These are phyloP conservation scores for Amphipoea lucens DNA, from an alignment of 2,888 invertebrate genomes.

Conservation along the genomic window DNA sequence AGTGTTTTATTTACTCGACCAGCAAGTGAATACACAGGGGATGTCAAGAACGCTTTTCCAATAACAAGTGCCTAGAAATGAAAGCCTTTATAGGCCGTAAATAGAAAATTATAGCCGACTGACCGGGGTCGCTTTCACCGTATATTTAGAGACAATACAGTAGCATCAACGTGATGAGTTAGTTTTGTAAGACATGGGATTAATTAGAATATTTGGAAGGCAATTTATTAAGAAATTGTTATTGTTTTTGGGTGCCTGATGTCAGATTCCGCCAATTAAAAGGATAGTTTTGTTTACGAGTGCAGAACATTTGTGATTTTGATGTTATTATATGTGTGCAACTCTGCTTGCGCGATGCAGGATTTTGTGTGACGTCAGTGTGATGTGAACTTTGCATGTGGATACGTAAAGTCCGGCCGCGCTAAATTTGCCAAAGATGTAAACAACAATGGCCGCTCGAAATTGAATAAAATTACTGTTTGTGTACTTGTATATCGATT, in stretches of 20 bases:
- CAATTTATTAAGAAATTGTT: slow-evolving; percentile 36
- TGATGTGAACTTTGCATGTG: no score
- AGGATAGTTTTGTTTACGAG: neutral
- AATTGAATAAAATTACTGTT: no score
- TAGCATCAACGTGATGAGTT: slow-evolving; percentile 51
- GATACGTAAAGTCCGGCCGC: no score
- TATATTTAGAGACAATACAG: slow-evolving; percentile 73
- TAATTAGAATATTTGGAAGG: slow-evolving; percentile 44
- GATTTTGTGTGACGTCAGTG: neutral
- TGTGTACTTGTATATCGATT: no score
- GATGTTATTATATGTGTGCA: neutral
- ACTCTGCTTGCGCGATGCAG: neutral
- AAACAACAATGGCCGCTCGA: no score
- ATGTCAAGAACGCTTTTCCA: slow-evolving; percentile 75
- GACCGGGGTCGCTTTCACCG: slow-evolving; percentile 76
- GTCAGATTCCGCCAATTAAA: neutral
- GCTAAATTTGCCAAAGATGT: no score
- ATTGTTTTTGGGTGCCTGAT: slow-evolving; percentile 6
- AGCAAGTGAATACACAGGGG: slow-evolving; percentile 70
- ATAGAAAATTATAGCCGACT: slow-evolving; percentile 82
- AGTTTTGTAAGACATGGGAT: slow-evolving; percentile 34
- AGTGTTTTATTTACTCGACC: slow-evolving; percentile 72
- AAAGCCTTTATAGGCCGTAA: slow-evolving; percentile 85
- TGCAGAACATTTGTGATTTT: neutral
- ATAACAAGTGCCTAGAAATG: slow-evolving; percentile 83